phyloP scores from a whole-genome alignment of 2,113 vertebrate genomes.

The Mesitornis unicolor region DNA sequence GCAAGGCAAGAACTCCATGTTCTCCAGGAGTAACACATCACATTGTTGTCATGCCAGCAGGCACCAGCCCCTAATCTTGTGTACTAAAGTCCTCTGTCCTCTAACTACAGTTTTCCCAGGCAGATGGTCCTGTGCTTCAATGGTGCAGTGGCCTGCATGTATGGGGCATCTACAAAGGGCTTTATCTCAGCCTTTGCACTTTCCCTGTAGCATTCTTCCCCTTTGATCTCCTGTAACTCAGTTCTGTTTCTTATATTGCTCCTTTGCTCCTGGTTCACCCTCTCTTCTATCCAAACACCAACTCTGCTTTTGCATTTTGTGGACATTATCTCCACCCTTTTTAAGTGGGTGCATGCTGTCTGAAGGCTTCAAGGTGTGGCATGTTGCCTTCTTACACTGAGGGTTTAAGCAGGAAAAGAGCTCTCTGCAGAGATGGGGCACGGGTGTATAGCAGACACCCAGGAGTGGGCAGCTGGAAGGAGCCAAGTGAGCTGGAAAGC shows the following conservation, averaged over 20 bases:
- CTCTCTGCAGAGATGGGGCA: background rate
- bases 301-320: background rate
- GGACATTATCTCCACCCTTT: background rate
- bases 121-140: accelerated
- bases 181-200: background rate
- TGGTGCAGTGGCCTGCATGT: background rate
- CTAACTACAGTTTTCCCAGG: background rate
- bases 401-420: background rate
- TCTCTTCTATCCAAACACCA: background rate
- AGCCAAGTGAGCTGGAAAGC: background rate
- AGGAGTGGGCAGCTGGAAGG: background rate
- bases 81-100: background rate
- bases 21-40: background rate
- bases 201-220: background rate
- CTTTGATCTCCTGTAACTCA: background rate
- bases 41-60: background rate
- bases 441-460: background rate
- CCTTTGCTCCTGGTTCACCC: background rate
- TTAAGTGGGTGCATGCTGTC: background rate
- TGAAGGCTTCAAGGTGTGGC: background rate
- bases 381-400: background rate
- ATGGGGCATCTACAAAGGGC: background rate
- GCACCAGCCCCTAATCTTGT: background rate
- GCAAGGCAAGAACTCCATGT: background rate
- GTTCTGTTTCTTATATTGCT: background rate